These are phyloP conservation scores for Octopus sinensis DNA, from an alignment of 1,140 invertebrate species.

Conservation along the genomic window DNA sequence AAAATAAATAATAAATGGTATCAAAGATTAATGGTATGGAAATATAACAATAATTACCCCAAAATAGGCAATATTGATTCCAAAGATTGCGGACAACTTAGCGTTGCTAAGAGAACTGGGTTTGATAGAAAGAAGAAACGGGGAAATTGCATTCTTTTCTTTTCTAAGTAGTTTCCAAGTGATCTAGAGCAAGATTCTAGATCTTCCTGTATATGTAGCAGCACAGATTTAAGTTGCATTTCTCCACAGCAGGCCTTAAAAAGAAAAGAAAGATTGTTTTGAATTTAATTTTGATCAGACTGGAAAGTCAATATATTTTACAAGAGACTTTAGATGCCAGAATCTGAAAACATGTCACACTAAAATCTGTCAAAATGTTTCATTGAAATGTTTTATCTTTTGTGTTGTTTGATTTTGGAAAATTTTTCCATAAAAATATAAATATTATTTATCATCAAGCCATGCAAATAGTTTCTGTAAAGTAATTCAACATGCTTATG, in stretches of 20 bases:
- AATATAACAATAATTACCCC: slow-evolving; percentile 35
- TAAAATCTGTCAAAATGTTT: too few relatives aligned
- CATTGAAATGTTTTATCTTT: too few relatives aligned
- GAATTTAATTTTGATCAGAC: too few relatives aligned
- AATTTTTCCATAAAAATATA: too few relatives aligned
- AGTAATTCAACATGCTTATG: background rate
- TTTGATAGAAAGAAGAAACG: slow-evolving; percentile 56
- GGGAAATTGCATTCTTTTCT: slow-evolving; percentile 54
- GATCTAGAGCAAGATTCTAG: slow-evolving; percentile 58
- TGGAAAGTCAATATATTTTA: too few relatives aligned
- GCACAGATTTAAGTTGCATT: slow-evolving; percentile 51
- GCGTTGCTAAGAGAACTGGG: slow-evolving; percentile 50
- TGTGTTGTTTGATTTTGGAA: too few relatives aligned
- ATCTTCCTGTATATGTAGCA: slow-evolving; percentile 55
- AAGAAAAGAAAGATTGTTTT: slow-evolving; percentile 15
- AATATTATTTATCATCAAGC: background rate
- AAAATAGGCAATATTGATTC: slow-evolving; percentile 54
- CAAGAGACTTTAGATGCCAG: too few relatives aligned
- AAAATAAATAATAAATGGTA: too few relatives aligned
- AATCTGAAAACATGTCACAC: too few relatives aligned
- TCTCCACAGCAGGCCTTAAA: slow-evolving; percentile 55
- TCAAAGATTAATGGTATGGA: too few relatives aligned
- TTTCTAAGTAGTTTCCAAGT: slow-evolving; percentile 53
- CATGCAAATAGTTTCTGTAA: background rate
- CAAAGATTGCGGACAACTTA: slow-evolving; percentile 53